Percentiles rank a stretch among this genome's conserved stretches.
phyloP scores from a whole-genome alignment of 1,140 invertebrate genomes.

The Battus philenor region DNA sequence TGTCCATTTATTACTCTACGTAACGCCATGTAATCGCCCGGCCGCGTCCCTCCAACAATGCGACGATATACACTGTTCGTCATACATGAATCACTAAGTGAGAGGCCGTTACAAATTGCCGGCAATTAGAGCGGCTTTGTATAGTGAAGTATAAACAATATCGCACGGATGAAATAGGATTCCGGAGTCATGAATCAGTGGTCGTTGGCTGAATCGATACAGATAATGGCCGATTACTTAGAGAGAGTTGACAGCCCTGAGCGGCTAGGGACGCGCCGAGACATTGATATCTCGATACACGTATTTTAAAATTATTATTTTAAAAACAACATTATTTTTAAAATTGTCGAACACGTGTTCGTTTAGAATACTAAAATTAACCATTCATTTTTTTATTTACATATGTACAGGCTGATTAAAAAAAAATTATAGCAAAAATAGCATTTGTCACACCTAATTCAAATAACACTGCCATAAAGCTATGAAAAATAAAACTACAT shows the following conservation, averaged over 20 bases:
- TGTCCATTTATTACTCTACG: slow-evolving; percentile 18
- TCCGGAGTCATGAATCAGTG: slow-evolving; percentile 30
- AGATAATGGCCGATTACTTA: slow-evolving; percentile 60
- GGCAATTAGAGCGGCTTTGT: slow-evolving; percentile 4
- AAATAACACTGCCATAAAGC: too few relatives aligned
- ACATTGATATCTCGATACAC: too few relatives aligned
- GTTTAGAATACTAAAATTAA: too few relatives aligned
- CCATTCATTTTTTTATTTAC: too few relatives aligned
- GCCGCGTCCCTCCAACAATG: neutral
- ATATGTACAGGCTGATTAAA: too few relatives aligned
- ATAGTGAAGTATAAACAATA: slow-evolving; percentile 4
- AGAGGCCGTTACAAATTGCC: slow-evolving; percentile 8
- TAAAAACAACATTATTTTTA: too few relatives aligned
- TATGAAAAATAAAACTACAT: too few relatives aligned
- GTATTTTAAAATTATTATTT: too few relatives aligned
- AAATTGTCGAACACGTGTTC: too few relatives aligned
- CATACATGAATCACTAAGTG: slow-evolving; percentile 8
- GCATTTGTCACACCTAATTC: too few relatives aligned
- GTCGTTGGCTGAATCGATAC: slow-evolving; percentile 41
- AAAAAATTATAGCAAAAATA: too few relatives aligned
- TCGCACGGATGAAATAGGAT: slow-evolving; percentile 8
- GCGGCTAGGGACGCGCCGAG: slow-evolving; percentile 26
- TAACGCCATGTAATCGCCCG: slow-evolving; percentile 1
- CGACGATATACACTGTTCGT: neutral
- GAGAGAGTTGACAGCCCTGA: slow-evolving; percentile 45